These are phyloP conservation scores for Scleropages formosus DNA, from an alignment of 2,797 vertebrate genomes.

Conservation along the genomic window DNA sequence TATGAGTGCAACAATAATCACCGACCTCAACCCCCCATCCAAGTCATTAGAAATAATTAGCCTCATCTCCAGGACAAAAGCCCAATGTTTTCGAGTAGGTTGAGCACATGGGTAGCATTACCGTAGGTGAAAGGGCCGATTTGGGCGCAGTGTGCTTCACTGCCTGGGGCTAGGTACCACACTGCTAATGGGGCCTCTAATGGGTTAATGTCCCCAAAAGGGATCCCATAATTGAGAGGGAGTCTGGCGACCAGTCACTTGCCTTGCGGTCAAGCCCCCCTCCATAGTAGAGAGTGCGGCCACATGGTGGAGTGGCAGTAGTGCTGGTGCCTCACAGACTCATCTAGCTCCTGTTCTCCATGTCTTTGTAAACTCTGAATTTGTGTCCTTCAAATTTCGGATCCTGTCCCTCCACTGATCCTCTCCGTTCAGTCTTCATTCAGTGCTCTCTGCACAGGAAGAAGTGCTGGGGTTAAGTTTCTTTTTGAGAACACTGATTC, in stretches of 20 bases:
- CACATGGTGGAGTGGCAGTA: neutral
- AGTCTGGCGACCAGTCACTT: neutral
- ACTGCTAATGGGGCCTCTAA: constrained; percentile 20
- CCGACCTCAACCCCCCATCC: too few species aligned
- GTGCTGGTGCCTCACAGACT: neutral
- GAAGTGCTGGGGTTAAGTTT: neutral
- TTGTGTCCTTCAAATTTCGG: too few species aligned
- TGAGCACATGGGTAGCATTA: constrained; percentile 30
- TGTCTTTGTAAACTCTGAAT: neutral
- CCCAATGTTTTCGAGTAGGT: neutral
- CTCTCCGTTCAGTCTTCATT: too few species aligned
- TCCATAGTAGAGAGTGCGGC: too few species aligned
- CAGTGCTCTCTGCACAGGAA: too few species aligned
- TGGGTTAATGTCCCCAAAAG: constrained; percentile 23
- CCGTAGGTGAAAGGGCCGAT: neutral
- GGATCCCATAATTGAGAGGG: constrained; percentile 10
- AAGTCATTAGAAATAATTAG: constrained; percentile 8
- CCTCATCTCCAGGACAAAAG: constrained; percentile 10
- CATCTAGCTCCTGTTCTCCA: neutral
- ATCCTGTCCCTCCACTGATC: too few species aligned
- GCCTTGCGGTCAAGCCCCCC: neutral
- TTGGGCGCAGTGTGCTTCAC: neutral
- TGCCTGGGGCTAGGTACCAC: constrained; percentile 1
- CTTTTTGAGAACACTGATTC: constrained; percentile 30
- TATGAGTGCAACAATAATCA: neutral